Conservation (phyloP, 2,888 invertebrate genomes). For the Mallateleia sp. region DNA sequence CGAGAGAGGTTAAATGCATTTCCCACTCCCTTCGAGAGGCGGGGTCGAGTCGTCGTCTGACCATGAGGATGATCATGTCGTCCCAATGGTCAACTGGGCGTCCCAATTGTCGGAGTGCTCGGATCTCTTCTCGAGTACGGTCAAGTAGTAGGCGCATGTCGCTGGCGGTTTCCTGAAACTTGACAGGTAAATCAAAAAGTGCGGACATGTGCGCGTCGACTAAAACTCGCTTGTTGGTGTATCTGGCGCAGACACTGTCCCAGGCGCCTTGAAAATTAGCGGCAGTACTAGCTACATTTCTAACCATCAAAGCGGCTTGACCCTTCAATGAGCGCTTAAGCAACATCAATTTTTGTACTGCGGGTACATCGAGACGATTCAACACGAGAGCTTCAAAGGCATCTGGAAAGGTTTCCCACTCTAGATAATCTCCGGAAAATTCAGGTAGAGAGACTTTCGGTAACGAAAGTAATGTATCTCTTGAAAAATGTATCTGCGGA, state of each 20-base stretch:
- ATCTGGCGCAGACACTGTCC: not conserved
- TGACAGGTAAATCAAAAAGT: not conserved
- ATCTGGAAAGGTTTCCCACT: too few relatives aligned
- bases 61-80: not conserved
- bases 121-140: not conserved
- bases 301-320: not conserved
- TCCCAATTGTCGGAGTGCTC: not conserved
- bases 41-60: slow-evolving; percentile 56
- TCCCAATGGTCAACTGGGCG: slow-evolving; percentile 1
- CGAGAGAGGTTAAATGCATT: not conserved
- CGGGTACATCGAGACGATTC: too few relatives aligned
- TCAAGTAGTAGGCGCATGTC: not conserved
- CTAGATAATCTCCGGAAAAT: too few relatives aligned
- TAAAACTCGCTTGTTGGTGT: not conserved
- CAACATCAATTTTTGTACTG: not conserved
- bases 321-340: not conserved
- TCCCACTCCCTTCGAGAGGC: slow-evolving; percentile 70
- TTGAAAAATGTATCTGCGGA: too few relatives aligned
- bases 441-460: too few relatives aligned
- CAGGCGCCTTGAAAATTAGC: not conserved
- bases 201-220: not conserved
- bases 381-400: too few relatives aligned
- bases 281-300: not conserved
- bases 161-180: not conserved
- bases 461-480: too few relatives aligned